Evolutionary conservation across 2,797 vertebrate genomes (phyloP), one percentile per base, ranked within the genome.

Genomic region (Graptemys geographica): DNA sequence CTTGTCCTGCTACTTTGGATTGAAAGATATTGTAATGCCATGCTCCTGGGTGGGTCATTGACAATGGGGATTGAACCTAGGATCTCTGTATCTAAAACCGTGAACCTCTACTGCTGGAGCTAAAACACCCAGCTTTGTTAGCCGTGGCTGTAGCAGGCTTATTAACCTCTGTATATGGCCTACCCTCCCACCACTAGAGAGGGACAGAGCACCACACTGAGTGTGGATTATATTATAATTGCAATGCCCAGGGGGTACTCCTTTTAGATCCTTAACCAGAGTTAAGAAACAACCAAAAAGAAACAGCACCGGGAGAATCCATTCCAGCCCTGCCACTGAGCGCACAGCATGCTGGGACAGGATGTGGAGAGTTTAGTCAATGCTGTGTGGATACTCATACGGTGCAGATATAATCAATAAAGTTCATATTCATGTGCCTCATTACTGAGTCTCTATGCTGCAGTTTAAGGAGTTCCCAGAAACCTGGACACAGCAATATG

Each of bases 161-260:
- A 23, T 72, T 37, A 72, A 41, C 11, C 62, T 90, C 90, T 83
- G 62, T 86, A 94, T 90, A 90, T 92, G 90, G 94, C 62, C 33
- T 49, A 72, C 76, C 28, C 55, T 94, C 83, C 78, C 87, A 89
- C 57, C 57, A 59, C 90, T 80, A 81, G 79, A 15, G 79, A 21
- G 53, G 81, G 69, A 90, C 15, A 62, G 59, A 62, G 13, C 59
- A 41, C 76, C 94, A 13, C 76, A 28, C 51, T 31, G 69, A 23
- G 19, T 41, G 65, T 16, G 19, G n/a, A 69, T 37, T 69, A 69
- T 18, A 69, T 18, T 72, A 21, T 25, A 23, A 21, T 72, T 72
- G 69, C 37, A 41, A 19, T 11, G 21, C 19, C 10, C 12, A 16
- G 13, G 31, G 59, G 6, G 31, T 33, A 33, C 6, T 15, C 31